These are phyloP conservation scores for Norana najaformis DNA, from an alignment of 2,888 invertebrate genomes.

Conservation along the genomic window DNA sequence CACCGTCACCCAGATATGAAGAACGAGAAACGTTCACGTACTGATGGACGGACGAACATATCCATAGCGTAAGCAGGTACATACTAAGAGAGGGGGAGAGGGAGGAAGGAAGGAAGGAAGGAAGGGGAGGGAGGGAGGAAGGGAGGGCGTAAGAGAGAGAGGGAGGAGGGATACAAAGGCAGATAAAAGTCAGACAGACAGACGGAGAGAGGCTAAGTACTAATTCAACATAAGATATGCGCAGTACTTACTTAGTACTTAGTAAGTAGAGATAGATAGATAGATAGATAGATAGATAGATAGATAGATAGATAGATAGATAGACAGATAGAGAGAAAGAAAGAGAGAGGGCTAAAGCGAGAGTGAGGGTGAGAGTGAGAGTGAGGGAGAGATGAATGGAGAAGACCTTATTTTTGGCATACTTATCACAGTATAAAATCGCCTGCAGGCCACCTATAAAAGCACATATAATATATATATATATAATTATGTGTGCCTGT, in stretches of 20 bases:
- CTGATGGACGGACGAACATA: too few species aligned
- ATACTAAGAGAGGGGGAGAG: background rate
- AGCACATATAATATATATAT: background rate
- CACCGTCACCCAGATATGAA: too few species aligned
- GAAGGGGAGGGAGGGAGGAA: background rate
- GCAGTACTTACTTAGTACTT: too few species aligned
- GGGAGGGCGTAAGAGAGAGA: too few species aligned
- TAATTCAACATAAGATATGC: too few species aligned
- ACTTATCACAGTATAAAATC: background rate
- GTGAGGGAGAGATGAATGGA: background rate
- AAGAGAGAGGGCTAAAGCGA: background rate
- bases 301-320: background rate
- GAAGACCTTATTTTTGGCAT: background rate
- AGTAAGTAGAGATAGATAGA: background rate
- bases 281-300: background rate
- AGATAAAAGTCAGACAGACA: too few species aligned
- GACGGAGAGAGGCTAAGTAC: too few species aligned
- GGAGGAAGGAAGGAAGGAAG: background rate
- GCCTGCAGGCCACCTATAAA: background rate
- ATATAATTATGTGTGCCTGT: background rate
- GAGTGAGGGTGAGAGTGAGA: background rate
- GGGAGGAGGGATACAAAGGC: too few species aligned
- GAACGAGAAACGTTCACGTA: background rate
- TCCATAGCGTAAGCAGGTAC: background rate
- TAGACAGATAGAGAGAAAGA: background rate